Percentiles rank a stretch among this genome's conserved stretches.
Conservation (phyloP, 2,888 invertebrate genomes). For the Drosophila vallismaia region DNA sequence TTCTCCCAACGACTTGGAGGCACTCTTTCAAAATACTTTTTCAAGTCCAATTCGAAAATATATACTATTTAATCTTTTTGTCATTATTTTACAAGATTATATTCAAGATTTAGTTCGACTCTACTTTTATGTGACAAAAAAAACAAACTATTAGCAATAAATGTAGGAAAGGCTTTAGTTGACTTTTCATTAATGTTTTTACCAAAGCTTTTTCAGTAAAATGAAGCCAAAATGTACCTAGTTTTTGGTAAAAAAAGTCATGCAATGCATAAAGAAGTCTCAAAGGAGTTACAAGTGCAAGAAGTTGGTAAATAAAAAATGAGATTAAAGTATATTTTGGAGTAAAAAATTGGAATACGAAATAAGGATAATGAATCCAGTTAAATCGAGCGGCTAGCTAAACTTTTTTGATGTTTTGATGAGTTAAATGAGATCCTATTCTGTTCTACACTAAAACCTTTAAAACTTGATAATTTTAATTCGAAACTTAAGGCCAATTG, state of each 20-base stretch:
- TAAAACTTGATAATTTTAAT: neutral
- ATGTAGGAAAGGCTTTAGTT: slow-evolving; percentile 18
- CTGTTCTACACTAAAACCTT: slow-evolving; percentile 14
- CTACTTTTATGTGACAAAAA: neutral
- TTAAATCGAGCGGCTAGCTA: slow-evolving; percentile 42
- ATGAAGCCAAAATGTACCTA: slow-evolving; percentile 23
- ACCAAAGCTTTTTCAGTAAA: slow-evolving; percentile 26
- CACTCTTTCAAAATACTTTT: no score
- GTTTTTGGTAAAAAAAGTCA: slow-evolving; percentile 28
- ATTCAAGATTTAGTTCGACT: neutral
- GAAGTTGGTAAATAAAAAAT: slow-evolving; percentile 29
- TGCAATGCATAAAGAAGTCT: slow-evolving; percentile 42
- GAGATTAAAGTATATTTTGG: slow-evolving; percentile 13
- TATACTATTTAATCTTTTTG: neutral
- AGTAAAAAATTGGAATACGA: slow-evolving; percentile 19
- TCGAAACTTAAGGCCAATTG: slow-evolving; percentile 30
- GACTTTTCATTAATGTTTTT: slow-evolving; percentile 17
- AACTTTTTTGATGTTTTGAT: slow-evolving; percentile 27
- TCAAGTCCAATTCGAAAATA: neutral
- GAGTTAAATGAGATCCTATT: slow-evolving; percentile 33
- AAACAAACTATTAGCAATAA: slow-evolving; percentile 5
- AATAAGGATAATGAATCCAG: slow-evolving; percentile 18
- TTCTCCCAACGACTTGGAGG: neutral
- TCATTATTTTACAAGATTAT: neutral
- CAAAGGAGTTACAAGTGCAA: slow-evolving; percentile 30